A percentile compares a stretch with the other conserved stretches of the same genome.
phyloP scores from a whole-genome alignment of 1,140 invertebrate species.

The Drosophila rhopaloa region DNA sequence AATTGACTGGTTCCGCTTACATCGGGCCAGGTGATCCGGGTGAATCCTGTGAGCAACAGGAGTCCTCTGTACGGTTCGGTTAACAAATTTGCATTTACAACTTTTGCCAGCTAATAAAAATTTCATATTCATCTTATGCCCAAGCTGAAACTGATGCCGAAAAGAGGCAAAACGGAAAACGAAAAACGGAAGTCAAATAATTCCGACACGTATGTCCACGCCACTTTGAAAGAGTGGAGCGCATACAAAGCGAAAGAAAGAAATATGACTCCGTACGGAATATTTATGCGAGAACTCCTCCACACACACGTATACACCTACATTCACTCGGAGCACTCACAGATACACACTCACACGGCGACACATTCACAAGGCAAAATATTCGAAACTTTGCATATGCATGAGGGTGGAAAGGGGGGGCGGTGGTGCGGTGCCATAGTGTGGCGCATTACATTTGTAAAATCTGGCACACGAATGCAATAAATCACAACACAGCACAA shows the following conservation, averaged over 20 bases:
- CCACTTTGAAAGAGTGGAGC: slow-evolving; percentile 67
- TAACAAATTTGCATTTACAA: slow-evolving; percentile 48
- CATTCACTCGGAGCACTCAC: slow-evolving; percentile 10
- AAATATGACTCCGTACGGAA: slow-evolving; percentile 74
- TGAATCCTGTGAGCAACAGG: slow-evolving; percentile 29
- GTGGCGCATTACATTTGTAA: slow-evolving; percentile 80
- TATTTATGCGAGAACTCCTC: slow-evolving; percentile 64
- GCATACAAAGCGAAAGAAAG: slow-evolving; percentile 72
- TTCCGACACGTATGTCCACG: slow-evolving; percentile 80
- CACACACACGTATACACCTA: slow-evolving; percentile 20
- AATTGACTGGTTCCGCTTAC: slow-evolving; percentile 48
- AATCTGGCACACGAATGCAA: slow-evolving; percentile 83
- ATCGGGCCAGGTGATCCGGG: slow-evolving; percentile 21
- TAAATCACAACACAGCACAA: slow-evolving; percentile 79
- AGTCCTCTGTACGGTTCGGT: slow-evolving; percentile 24
- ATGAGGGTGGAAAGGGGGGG: slow-evolving; percentile 34
- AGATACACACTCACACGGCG: slow-evolving; percentile 46
- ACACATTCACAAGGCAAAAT: slow-evolving; percentile 71
- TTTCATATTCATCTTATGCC: slow-evolving; percentile 60
- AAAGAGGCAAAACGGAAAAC: slow-evolving; percentile 1
- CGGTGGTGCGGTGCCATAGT: slow-evolving; percentile 38
- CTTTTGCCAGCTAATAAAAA: slow-evolving; percentile 64
- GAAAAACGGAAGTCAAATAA: slow-evolving; percentile 73
- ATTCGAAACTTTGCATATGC: slow-evolving; percentile 81
- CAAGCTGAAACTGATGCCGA: slow-evolving; percentile 17